Conservation (phyloP, 2,797 vertebrate species). For the Macrochelys suwanniensis region DNA sequence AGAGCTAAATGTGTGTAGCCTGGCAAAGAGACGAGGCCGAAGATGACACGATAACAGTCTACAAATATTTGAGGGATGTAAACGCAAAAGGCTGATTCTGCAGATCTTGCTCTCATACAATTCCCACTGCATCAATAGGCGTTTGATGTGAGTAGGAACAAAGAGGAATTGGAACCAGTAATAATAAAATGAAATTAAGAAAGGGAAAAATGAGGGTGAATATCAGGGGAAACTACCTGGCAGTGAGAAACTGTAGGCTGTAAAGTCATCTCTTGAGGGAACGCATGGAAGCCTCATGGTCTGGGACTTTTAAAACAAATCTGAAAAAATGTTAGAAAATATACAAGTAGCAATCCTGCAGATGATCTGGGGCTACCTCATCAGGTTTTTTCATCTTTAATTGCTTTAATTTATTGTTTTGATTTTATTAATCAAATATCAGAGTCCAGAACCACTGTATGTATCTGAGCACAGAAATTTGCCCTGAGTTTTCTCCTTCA, state of each 20-base stretch:
- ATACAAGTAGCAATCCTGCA: neutral
- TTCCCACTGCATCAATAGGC: neutral
- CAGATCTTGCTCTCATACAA: neutral
- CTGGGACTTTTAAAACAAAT: fast-evolving
- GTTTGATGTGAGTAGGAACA: fast-evolving
- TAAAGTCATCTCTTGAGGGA: neutral
- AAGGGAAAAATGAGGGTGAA: neutral
- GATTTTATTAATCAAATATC: neutral
- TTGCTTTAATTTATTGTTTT: fast-evolving
- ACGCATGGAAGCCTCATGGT: neutral
- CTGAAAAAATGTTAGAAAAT: fast-evolving
- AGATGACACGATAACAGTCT: constrained; percentile 25
- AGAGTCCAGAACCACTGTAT: fast-evolving
- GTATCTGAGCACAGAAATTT: neutral
- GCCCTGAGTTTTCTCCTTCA: neutral
- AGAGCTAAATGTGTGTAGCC: constrained; percentile 57
- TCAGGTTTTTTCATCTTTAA: neutral
- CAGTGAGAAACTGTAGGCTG: neutral
- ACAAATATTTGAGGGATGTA: constrained; percentile 33
- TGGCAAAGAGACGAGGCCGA: constrained; percentile 47
- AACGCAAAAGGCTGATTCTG: constrained; percentile 20
- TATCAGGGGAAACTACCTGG: neutral
- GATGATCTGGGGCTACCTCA: fast-evolving
- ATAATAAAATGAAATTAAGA: neutral
- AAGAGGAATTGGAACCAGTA: fast-evolving